Evolutionary conservation across 2,888 invertebrate species (phyloP).

Genomic region (Brachylomia viminalis): DNA sequence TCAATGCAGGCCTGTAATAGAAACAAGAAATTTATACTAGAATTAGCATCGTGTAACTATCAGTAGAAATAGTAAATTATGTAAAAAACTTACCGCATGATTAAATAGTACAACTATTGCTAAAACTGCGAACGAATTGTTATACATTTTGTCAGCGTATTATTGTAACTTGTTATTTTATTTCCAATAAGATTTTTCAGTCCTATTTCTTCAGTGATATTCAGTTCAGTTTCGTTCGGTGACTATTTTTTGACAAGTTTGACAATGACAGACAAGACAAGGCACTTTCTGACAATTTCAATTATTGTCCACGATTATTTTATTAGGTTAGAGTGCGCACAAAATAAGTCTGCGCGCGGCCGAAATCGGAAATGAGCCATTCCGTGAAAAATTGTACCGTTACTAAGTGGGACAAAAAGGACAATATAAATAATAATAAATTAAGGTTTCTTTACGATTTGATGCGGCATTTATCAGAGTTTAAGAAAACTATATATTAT

Average conservation of each 20-base stretch:
- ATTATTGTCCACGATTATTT: background rate
- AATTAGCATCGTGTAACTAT: background rate
- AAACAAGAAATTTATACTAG: background rate
- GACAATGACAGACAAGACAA: background rate
- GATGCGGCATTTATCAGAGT: too few species aligned
- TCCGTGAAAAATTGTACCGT: too few species aligned
- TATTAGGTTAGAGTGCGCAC: too few species aligned
- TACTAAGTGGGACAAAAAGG: too few species aligned
- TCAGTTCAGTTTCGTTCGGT: background rate
- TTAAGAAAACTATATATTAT: too few species aligned
- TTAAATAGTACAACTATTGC: constrained; percentile 64
- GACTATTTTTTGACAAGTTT: background rate
- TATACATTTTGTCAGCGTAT: constrained; percentile 54
- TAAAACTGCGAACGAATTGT: constrained; percentile 44
- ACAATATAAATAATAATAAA: too few species aligned
- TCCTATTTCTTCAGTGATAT: background rate
- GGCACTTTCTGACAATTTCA: constrained; percentile 4
- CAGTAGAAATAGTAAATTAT: background rate
- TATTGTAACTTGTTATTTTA: background rate
- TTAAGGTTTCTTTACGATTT: too few species aligned
- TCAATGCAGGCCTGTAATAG: constrained; percentile 89
- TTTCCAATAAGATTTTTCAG: background rate
- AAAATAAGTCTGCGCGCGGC: too few species aligned
- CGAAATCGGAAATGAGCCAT: too few species aligned
- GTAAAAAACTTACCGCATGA: constrained; percentile 63